A percentile compares a stretch with the other conserved stretches of the same genome.
Conservation (phyloP, 1,140 invertebrate species). For the Forficula auricularia region DNA sequence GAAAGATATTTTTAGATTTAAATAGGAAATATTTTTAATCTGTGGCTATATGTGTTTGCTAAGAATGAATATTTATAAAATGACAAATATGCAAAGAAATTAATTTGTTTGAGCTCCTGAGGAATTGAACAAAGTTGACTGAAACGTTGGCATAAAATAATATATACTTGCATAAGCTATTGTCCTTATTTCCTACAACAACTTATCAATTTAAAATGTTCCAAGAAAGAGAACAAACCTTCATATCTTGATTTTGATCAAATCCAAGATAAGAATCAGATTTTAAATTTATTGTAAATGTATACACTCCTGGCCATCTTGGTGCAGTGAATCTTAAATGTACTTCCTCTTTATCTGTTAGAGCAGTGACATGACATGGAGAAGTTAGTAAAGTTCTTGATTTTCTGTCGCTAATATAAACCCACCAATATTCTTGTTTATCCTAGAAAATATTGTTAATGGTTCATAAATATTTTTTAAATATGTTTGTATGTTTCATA, state of each 20-base stretch:
- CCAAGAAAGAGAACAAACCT: too few species aligned
- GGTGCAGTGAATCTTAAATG: constrained; percentile 94
- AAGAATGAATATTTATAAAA: too few species aligned
- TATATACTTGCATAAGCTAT: too few species aligned
- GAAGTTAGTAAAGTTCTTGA: constrained; percentile 73
- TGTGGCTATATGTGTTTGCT: too few species aligned
- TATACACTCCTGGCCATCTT: constrained; percentile 76
- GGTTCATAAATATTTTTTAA: not conserved
- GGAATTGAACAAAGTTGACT: too few species aligned
- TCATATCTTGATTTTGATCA: constrained; percentile 79
- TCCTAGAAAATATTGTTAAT: constrained; percentile 35
- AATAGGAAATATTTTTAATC: too few species aligned
- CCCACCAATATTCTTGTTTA: constrained; percentile 99
- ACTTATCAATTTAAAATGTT: too few species aligned
- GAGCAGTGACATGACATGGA: constrained; percentile 75
- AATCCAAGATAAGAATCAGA: constrained; percentile 92
- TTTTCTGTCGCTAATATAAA: constrained; percentile 91
- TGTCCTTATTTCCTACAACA: too few species aligned
- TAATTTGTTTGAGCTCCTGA: too few species aligned
- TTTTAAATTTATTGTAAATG: constrained; percentile 81
- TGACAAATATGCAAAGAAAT: too few species aligned
- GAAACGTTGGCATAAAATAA: too few species aligned
- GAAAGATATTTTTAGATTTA: too few species aligned
- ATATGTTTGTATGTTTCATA: not conserved
- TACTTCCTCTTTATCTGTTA: constrained; percentile 64